Conservation (phyloP, 2,888 invertebrate species). For the Macrophya annulata region DNA sequence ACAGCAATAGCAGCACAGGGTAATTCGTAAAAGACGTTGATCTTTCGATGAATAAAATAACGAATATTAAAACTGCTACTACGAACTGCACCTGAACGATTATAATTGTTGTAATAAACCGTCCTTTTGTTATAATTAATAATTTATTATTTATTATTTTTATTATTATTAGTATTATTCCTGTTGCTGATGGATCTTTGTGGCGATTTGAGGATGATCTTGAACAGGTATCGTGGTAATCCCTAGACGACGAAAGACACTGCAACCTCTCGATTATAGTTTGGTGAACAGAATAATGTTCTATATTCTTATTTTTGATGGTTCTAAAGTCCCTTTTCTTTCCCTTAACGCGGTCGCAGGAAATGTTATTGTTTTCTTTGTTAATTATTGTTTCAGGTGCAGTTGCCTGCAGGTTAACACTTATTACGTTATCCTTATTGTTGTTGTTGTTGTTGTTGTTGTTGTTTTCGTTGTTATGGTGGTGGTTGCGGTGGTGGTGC, state of each 20-base stretch:
- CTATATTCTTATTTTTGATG: not conserved
- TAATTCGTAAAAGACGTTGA: not conserved
- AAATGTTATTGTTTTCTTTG: not conserved
- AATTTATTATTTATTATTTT: not conserved
- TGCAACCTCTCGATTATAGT: not conserved
- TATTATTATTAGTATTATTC: not conserved
- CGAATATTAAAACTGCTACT: not conserved
- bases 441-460: not conserved
- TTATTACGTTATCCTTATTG: not conserved
- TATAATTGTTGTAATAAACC: not conserved
- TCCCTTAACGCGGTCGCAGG: slow-evolving; percentile 63
- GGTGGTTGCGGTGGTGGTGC: slow-evolving; percentile 2
- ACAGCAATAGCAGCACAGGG: not conserved
- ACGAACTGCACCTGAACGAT: not conserved
- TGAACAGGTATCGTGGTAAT: slow-evolving; percentile 19
- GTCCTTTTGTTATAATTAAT: not conserved
- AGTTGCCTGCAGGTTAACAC: no score
- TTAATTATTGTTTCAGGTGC: not conserved
- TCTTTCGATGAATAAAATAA: not conserved
- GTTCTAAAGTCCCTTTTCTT: not conserved
- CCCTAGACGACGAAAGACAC: not conserved
- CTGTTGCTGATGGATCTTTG: not conserved
- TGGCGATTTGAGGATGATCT: not conserved
- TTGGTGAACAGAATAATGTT: not conserved
- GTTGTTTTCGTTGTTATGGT: slow-evolving; percentile 20